Evolutionary conservation across 2,888 invertebrate species (phyloP), one percentile per base, ranked within the genome.

Genomic region (Lochmaea crataegi): DNA sequence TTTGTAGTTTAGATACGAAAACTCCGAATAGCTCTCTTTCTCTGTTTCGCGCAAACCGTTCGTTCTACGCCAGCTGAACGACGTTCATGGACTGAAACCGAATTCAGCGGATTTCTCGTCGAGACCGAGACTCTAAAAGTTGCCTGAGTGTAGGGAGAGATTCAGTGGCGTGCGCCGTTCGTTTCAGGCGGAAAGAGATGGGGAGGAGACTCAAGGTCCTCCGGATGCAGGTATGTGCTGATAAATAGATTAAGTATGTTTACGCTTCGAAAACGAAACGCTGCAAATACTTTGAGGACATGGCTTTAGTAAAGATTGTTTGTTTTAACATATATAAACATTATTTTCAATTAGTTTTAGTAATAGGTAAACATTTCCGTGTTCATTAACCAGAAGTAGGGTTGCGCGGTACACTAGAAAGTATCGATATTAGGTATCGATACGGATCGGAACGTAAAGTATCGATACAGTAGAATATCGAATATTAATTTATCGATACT

Each of bases 121-220:
- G 77, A 74, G 75, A 76, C 75, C 71, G 77, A 74, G 75, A 76
- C 75, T 48, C 70, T 75, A 73, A 73, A 72, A 74, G 75, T 68
- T 64, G 66, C 64, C 75, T 56, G 74, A n/a, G n/a, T 70, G 75
- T 73, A 74, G 77, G 77, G 77, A 75, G 75, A 74, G 72, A 57
- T 16, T 45, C 75, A 75, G 41, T 69, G 73, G 73, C 71, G 75
- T 72, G 68, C 73, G 72, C 53, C 42, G 12, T 45, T 42, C 42
- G 16, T 67, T 67, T 67, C 32, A 45, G 58, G 22, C 58, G 41
- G 64, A 42, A 61, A 60, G 51, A 63, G 69, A 64, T 51, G 64
- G 69, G 60, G 61, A 67, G 67, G 41, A 64, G 45, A 63, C 48
- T 53, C 66, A 68, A 64, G 64, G 72, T 57, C 64, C 18, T 42